A percentile compares a stretch with the other conserved stretches of the same genome.
These are phyloP conservation scores for Pristionchus japonicus DNA, from an alignment of 2,888 invertebrate genomes.

Conservation along the genomic window DNA sequence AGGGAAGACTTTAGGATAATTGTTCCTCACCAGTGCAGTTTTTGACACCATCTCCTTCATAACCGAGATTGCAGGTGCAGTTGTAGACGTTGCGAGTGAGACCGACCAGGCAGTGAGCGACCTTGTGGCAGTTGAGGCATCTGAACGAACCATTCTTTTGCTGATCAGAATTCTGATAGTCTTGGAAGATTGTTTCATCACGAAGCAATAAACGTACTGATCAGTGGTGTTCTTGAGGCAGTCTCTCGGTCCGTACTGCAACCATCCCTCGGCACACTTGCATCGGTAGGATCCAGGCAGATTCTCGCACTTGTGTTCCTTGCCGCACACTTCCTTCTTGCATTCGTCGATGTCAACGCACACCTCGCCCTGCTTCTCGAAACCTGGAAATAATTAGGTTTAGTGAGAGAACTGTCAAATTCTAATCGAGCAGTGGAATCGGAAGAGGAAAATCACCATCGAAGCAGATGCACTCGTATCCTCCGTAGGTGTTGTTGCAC, in stretches of 20 bases:
- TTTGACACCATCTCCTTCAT: conserved; percentile 27
- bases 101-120: conserved; percentile 39
- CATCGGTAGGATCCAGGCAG: conserved; percentile 37
- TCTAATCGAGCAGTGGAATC: too few species aligned
- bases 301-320: conserved; percentile 19
- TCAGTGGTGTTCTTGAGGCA: conserved; percentile 30
- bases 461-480: conserved; percentile 41
- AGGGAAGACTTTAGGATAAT: not conserved
- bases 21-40: conserved; percentile 27
- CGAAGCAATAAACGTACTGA: not conserved
- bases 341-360: conserved; percentile 46
- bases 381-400: not conserved
- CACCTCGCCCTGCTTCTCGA: not conserved
- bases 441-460: too few species aligned
- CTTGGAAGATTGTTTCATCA: too few species aligned
- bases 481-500: conserved; percentile 44
- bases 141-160: not conserved
- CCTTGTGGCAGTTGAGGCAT: not conserved
- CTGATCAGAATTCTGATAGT: too few species aligned
- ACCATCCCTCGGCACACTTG: not conserved
- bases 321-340: conserved; percentile 21
- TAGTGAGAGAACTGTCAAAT: too few species aligned
- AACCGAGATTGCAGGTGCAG: conserved; percentile 47
- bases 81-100: conserved; percentile 27
- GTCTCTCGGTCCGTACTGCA: conserved; percentile 44